Percentiles rank a stretch among this genome's conserved stretches.
These are phyloP conservation scores for Tortrix viridana DNA, from an alignment of 2,888 invertebrate species.

Conservation along the genomic window DNA sequence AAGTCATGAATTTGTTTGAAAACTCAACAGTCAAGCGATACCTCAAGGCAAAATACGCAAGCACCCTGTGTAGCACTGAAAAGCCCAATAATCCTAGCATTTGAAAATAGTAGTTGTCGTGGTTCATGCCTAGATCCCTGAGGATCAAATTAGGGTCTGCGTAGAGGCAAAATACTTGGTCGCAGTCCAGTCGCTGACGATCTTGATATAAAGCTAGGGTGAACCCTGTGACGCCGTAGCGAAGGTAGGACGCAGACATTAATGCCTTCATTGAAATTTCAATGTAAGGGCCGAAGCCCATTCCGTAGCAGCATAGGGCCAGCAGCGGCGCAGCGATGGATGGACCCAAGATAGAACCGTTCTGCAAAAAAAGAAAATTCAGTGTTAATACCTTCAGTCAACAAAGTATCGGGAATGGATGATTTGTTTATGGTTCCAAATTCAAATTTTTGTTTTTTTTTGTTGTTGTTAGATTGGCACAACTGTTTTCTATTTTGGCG, in stretches of 20 bases:
- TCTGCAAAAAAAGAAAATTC: constrained; percentile 69
- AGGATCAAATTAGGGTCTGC: constrained; percentile 85
- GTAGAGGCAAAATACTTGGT: constrained; percentile 81
- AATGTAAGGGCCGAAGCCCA: constrained; percentile 84
- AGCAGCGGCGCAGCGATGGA: constrained; percentile 82
- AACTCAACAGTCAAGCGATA: constrained; percentile 83
- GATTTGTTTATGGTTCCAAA: too few relatives aligned
- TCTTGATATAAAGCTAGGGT: constrained; percentile 84
- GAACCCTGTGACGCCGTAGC: constrained; percentile 88
- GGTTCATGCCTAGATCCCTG: constrained; percentile 86
- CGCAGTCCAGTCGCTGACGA: constrained; percentile 85
- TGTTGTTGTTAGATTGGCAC: too few relatives aligned
- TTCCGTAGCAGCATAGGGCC: constrained; percentile 85
- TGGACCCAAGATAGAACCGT: constrained; percentile 85
- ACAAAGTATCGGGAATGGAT: too few relatives aligned
- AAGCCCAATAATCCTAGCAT: constrained; percentile 83
- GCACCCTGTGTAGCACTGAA: constrained; percentile 78
- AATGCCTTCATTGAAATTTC: constrained; percentile 80
- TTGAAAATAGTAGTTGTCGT: constrained; percentile 79
- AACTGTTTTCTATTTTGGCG: too few relatives aligned
- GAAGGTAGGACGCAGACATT: constrained; percentile 86
- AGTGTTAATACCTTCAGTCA: too few relatives aligned
- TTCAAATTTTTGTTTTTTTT: too few relatives aligned
- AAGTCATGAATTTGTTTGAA: constrained; percentile 81
- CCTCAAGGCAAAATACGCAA: constrained; percentile 84